Evolutionary conservation across 2,797 vertebrate genomes (phyloP), one percentile per base, ranked within the genome.

Genomic region (Parambassis ranga): DNA sequence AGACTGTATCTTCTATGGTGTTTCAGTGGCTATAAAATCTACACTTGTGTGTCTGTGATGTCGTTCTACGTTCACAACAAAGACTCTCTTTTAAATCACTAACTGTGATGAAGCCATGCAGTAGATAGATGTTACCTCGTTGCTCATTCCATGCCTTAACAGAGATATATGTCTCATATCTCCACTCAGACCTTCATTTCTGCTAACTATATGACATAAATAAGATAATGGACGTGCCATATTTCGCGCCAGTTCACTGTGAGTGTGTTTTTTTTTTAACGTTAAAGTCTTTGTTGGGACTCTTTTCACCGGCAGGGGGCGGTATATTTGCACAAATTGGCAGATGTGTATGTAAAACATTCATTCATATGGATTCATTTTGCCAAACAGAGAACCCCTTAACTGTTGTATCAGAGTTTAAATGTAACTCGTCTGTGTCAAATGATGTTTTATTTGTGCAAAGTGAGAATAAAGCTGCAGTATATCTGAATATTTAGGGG

Each of bases 111-210:
- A 65, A 37, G 18, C 14, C 19, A 68, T 66, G 79, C 75, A 67
- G 74, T 67, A 60, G 58, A 58, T 61, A 36, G 58, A 38, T 2
- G 53, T 69, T 62, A 76, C 77, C 74, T 83, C 59, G 13, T 60
- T 20, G 47, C 42, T 75, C 76, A 57, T 79, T 73, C 32, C 79
- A 82, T 42, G 84, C 84, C 83, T 87, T 83, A 81, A 82, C 22
- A 36, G 36, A 71, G 23, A 48, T 37, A 59, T 46, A 15, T 24
- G 3, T 41, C 27, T 6, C n/a, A 16, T 35, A 35, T 41, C 6
- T 15, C 4, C 6, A 23, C n/a, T 76, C 56, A 23, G 56, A 70
- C 69, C 41, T 74, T 65, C 30, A n/a, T n/a, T n/a, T n/a, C n/a
- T n/a, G n/a, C n/a, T n/a, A n/a, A n/a, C n/a, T n/a, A n/a, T n/a